Evolutionary conservation across 2,888 invertebrate species (phyloP).

Genomic region (Conistra vaccinii): DNA sequence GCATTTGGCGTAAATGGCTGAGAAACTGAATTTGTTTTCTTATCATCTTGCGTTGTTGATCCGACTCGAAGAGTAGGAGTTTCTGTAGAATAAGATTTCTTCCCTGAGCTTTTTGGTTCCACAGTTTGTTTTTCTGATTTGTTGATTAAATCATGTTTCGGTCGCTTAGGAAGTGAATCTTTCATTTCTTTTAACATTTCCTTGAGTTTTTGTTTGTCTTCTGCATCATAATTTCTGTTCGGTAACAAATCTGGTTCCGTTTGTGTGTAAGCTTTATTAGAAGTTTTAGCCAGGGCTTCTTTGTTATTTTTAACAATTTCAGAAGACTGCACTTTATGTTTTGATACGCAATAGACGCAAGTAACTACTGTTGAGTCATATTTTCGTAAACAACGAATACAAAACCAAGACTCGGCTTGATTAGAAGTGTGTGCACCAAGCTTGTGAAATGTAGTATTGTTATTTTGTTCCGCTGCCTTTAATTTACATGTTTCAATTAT

Average conservation of each 20-base stretch:
- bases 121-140: slow-evolving; percentile 42
- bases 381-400: slow-evolving; percentile 82
- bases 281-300: slow-evolving; percentile 58
- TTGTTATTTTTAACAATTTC: slow-evolving; percentile 43
- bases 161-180: slow-evolving; percentile 92
- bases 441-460: slow-evolving; percentile 45
- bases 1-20: slow-evolving; percentile 39
- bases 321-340: slow-evolving; percentile 58
- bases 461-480: slow-evolving; percentile 74
- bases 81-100: slow-evolving; percentile 70
- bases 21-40: slow-evolving; percentile 37
- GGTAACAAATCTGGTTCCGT: slow-evolving; percentile 67
- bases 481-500: slow-evolving; percentile 91
- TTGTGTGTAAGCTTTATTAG: slow-evolving; percentile 74
- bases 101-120: slow-evolving; percentile 42
- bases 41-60: slow-evolving; percentile 60
- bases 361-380: slow-evolving; percentile 78
- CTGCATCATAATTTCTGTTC: slow-evolving; percentile 57
- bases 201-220: slow-evolving; percentile 91
- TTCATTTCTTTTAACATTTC: slow-evolving; percentile 95
- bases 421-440: slow-evolving; percentile 51
- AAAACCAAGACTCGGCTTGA: slow-evolving; percentile 78
- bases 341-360: slow-evolving; percentile 78
- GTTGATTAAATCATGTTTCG: slow-evolving; percentile 78
- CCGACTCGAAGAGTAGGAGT: slow-evolving; percentile 84